Conservation (phyloP, 2,113 vertebrate genomes). For the Irena cyanogastra region DNA sequence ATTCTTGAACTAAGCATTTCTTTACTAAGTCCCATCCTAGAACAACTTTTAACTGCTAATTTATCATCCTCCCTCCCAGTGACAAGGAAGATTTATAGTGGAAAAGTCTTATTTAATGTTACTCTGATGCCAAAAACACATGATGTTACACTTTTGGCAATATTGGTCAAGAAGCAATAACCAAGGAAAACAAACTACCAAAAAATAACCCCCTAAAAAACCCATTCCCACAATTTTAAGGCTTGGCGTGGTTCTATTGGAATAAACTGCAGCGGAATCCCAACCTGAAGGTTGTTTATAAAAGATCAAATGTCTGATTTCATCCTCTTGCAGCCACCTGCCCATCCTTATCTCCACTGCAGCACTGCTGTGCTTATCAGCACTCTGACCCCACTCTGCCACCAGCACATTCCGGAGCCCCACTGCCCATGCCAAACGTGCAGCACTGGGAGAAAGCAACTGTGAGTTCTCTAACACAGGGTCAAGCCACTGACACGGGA, state of each 20-base stretch:
- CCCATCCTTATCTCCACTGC: not conserved
- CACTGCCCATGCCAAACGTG: not conserved
- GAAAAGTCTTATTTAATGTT: slow-evolving; percentile 35
- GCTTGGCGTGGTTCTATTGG: not conserved
- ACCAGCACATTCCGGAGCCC: not conserved
- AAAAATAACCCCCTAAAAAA: not conserved
- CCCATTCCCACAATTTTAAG: not conserved
- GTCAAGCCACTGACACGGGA: not conserved
- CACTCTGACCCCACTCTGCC: not conserved
- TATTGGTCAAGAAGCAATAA: not conserved
- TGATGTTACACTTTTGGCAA: not conserved
- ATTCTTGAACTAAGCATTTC: slow-evolving; percentile 18
- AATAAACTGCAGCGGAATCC: not conserved
- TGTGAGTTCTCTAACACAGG: fast-evolving
- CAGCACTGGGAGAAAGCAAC: not conserved
- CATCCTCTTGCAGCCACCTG: not conserved
- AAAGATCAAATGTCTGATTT: not conserved
- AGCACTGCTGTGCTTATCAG: not conserved
- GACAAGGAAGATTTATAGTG: slow-evolving; percentile 49
- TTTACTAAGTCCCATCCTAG: slow-evolving; percentile 21
- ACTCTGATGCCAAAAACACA: slow-evolving; percentile 25
- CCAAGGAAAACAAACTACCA: not conserved
- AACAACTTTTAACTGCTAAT: slow-evolving; percentile 51
- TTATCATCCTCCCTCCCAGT: slow-evolving; percentile 25
- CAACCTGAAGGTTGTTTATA: not conserved